These are phyloP conservation scores for Tortricodes alternella DNA, from an alignment of 2,888 invertebrate species.

Conservation along the genomic window DNA sequence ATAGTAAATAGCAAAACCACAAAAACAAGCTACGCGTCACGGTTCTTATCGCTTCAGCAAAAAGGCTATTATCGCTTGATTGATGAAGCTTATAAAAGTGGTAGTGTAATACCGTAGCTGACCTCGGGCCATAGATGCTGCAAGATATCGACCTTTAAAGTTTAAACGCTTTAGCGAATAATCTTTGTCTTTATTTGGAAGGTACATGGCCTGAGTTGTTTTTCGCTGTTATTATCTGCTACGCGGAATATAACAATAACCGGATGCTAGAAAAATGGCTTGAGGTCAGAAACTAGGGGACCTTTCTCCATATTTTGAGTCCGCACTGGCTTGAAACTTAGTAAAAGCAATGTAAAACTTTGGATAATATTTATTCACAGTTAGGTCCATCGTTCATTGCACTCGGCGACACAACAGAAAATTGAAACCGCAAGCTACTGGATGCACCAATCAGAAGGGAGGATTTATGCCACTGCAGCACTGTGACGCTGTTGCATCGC, in stretches of 20 bases:
- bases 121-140: slow-evolving; percentile 50
- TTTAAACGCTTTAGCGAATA: slow-evolving; percentile 34
- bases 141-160: slow-evolving; percentile 47
- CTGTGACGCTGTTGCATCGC: no score
- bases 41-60: no score
- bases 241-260: slow-evolving; percentile 4
- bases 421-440: no score
- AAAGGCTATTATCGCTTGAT: no score
- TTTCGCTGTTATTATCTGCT: slow-evolving; percentile 13
- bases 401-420: no score
- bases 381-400: no score
- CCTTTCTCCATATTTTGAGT: background rate
- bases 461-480: no score
- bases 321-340: background rate
- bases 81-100: no score
- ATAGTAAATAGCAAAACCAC: no score
- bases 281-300: slow-evolving; percentile 1
- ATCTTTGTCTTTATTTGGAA: slow-evolving; percentile 29
- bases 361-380: no score
- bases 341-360: background rate
- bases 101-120: slow-evolving; percentile 67
- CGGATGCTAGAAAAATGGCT: slow-evolving; percentile 8
- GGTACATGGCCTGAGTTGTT: slow-evolving; percentile 15
- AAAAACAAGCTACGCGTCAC: no score
- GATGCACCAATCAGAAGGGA: no score